Evolutionary conservation across 1,140 invertebrate species (phyloP).

Genomic region (Drosophila virilis): DNA sequence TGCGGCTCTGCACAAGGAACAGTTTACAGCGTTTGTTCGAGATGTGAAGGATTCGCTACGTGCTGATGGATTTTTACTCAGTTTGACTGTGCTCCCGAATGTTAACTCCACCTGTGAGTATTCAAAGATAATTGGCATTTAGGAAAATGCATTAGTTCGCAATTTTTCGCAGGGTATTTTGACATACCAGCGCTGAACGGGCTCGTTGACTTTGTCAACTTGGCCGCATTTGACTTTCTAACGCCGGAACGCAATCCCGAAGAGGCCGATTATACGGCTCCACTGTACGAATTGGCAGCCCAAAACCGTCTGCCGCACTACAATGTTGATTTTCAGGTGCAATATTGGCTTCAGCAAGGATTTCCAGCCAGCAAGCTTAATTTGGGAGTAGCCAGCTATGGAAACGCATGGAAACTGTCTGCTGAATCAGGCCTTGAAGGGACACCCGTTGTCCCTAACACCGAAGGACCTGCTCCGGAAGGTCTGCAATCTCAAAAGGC

Average conservation of each 20-base stretch:
- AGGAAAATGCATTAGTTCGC: too few relatives aligned
- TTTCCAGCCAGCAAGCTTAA: slow-evolving; percentile 90
- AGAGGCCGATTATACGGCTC: slow-evolving; percentile 90
- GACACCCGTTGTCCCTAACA: slow-evolving; percentile 88
- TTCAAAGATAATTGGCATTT: neutral
- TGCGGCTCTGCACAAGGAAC: slow-evolving; percentile 90
- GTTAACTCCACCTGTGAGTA: slow-evolving; percentile 89
- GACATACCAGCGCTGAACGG: slow-evolving; percentile 89
- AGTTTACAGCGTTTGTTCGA: slow-evolving; percentile 89
- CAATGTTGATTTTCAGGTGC: slow-evolving; percentile 88
- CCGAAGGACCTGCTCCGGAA: slow-evolving; percentile 88
- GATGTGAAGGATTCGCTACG: slow-evolving; percentile 89
- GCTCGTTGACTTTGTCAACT: slow-evolving; percentile 91
- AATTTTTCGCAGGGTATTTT: slow-evolving; percentile 88
- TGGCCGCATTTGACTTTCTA: slow-evolving; percentile 92
- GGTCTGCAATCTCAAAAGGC: slow-evolving; percentile 88
- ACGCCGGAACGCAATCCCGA: slow-evolving; percentile 90
- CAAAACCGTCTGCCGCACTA: slow-evolving; percentile 86
- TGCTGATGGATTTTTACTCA: slow-evolving; percentile 87
- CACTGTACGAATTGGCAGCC: slow-evolving; percentile 88
- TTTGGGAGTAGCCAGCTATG: slow-evolving; percentile 93
- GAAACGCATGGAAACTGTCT: slow-evolving; percentile 92
- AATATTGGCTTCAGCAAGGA: slow-evolving; percentile 87
- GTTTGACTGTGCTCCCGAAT: slow-evolving; percentile 90
- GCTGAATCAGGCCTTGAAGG: slow-evolving; percentile 89